A percentile compares a stretch with the other conserved stretches of the same genome.
Conservation (phyloP, 2,113 vertebrate species). For the Mellivora capensis region DNA sequence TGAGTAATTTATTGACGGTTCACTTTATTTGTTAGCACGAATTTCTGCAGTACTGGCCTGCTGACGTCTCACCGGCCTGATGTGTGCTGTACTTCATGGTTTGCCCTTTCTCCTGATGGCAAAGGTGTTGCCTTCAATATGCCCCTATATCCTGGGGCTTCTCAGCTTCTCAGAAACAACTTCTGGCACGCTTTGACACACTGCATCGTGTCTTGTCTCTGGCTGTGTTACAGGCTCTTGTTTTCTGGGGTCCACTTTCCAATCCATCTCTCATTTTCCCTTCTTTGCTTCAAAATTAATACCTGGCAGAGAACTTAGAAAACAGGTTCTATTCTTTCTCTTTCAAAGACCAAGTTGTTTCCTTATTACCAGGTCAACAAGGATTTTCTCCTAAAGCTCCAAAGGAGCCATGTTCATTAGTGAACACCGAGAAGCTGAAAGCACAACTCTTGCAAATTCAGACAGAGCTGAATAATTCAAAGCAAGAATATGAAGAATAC, state of each 20-base stretch:
- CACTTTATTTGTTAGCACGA: not conserved
- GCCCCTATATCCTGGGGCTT: not conserved
- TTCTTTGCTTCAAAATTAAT: not conserved
- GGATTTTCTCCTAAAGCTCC: conserved; percentile 76
- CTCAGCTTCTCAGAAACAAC: not conserved
- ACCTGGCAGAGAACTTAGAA: not conserved
- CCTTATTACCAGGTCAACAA: conserved; percentile 77
- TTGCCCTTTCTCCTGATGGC: not conserved
- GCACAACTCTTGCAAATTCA: conserved; percentile 90
- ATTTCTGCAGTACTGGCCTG: not conserved
- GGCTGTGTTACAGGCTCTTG: not conserved
- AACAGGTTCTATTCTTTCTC: not conserved
- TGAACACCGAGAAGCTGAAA: conserved; percentile 88
- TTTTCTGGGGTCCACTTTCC: not conserved
- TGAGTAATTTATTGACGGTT: not conserved
- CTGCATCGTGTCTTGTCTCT: not conserved
- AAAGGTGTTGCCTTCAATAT: not conserved
- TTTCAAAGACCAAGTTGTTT: conserved; percentile 1
- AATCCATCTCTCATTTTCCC: not conserved
- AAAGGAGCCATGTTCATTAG: conserved; percentile 78
- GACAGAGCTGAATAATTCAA: conserved; percentile 86
- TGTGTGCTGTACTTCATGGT: not conserved
- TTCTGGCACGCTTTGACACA: not conserved
- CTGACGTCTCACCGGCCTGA: not conserved
- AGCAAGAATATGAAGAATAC: conserved; percentile 94